Percentiles rank a stretch among this genome's conserved stretches.
phyloP scores from a whole-genome alignment of 2,797 vertebrate species.

The Phataginus tetradactyla region DNA sequence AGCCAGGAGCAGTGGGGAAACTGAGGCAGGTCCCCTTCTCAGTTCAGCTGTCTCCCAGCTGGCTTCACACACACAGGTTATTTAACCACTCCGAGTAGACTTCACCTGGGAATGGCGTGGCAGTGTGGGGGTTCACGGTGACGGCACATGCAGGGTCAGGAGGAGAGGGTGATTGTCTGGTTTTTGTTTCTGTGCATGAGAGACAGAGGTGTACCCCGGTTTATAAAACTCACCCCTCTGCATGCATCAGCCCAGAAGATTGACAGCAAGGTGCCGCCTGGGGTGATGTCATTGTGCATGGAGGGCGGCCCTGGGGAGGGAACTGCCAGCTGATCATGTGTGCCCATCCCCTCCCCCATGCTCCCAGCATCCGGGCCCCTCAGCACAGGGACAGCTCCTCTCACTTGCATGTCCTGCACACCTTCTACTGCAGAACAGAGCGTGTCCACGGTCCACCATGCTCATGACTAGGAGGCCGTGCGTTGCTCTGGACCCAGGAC shows the following conservation, averaged over 20 bases:
- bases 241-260: not conserved
- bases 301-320: not conserved
- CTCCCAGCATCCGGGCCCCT: not conserved
- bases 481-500: not conserved
- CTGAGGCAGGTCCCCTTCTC: not conserved
- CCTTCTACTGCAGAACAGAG: not conserved
- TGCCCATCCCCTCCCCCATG: too few species aligned
- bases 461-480: not conserved
- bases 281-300: rapidly evolving
- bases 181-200: not conserved
- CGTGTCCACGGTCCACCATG: rapidly evolving
- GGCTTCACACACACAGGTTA: not conserved
- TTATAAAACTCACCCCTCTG: not conserved
- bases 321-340: rapidly evolving
- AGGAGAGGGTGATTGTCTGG: not conserved
- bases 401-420: not conserved
- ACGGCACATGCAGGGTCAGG: rapidly evolving
- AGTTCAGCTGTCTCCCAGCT: not conserved
- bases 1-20: rapidly evolving
- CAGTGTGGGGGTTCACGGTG: not conserved
- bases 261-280: not conserved
- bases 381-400: too few species aligned
- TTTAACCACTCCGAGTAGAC: rapidly evolving
- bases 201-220: not conserved
- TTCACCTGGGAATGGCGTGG: rapidly evolving